These are phyloP conservation scores for Parus major DNA, from an alignment of 2,113 vertebrate genomes.

Conservation along the genomic window DNA sequence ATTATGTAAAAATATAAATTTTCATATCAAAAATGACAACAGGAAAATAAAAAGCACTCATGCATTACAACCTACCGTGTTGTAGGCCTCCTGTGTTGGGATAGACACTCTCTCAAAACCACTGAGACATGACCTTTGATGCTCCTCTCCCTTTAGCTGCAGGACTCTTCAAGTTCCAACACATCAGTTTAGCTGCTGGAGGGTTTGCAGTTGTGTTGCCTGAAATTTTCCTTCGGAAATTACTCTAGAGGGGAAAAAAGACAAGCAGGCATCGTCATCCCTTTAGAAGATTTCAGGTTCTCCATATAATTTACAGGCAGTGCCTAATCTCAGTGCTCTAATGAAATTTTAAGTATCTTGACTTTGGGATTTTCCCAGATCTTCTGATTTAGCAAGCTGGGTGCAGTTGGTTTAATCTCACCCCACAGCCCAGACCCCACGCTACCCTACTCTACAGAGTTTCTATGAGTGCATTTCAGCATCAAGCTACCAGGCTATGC, in stretches of 20 bases:
- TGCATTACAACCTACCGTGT: background rate
- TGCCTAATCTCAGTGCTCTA: background rate
- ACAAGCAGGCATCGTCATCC: background rate
- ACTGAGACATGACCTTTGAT: rapidly evolving
- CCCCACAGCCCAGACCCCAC: background rate
- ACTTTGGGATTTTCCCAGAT: background rate
- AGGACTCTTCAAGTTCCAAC: background rate
- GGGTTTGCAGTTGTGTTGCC: background rate
- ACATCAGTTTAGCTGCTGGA: background rate
- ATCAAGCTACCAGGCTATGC: background rate
- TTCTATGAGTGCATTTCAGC: background rate
- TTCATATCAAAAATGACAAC: background rate
- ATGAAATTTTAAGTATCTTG: background rate
- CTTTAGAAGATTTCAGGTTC: background rate
- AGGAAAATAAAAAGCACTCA: background rate
- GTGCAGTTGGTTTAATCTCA: background rate
- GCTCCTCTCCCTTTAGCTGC: background rate
- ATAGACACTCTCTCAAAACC: rapidly evolving
- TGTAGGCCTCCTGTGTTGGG: background rate
- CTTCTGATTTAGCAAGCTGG: background rate
- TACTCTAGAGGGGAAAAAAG: background rate
- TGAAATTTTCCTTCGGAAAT: background rate
- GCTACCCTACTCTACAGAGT: background rate
- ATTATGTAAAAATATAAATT: background rate
- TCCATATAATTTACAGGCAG: background rate